Base-by-base conservation (phyloP, 2,888 invertebrate species). In the Anodontia alba region DNA sequence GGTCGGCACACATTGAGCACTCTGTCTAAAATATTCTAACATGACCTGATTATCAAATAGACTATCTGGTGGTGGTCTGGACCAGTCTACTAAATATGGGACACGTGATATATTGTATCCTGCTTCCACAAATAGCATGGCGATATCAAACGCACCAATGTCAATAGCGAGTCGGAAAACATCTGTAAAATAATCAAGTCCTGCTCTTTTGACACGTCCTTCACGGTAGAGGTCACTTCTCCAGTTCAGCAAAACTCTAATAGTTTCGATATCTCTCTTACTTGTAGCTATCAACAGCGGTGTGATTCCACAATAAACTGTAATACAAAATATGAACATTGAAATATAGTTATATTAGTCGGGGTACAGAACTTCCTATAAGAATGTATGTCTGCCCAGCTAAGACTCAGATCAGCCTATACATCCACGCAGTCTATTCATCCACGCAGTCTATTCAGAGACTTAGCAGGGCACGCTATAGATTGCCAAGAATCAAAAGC, bases 291-390 rank as follows among this genome's bases (percentile, higher is more conserved):
- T 82, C 46, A 91, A 86, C n/a, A 91, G 75, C 20, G 90, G 89
- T 1, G 90, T 90, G 1, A 87, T 83, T 0, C 89, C 89, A 26
- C 90, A 89, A n/a, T 81, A 77, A 86, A 88, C 91, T 91, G 88
- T 31, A 84, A 54, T 54, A 5, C n/a, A 26, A 23, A 12, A 46
- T 20, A 15, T 7, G n/a, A 46, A 20, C 17, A 46, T 46, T 20
- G 3, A 46, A 46, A 46, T 17, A 46, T 20, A 46, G 20, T 8
- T 38, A 38, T 38, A 38, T 8, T 8, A 38, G 38, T 8, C 38
- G 38, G 5, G 5, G 38, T 38, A 38, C n/a, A n/a, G n/a, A n/a
- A n/a, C n/a, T n/a, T n/a, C n/a, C n/a, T n/a, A n/a, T n/a, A n/a
- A n/a, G n/a, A n/a, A n/a, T n/a, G n/a, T n/a, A n/a, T n/a, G n/a